phyloP scores from a whole-genome alignment of 2,113 vertebrate species.

The Nanorana parkeri region DNA sequence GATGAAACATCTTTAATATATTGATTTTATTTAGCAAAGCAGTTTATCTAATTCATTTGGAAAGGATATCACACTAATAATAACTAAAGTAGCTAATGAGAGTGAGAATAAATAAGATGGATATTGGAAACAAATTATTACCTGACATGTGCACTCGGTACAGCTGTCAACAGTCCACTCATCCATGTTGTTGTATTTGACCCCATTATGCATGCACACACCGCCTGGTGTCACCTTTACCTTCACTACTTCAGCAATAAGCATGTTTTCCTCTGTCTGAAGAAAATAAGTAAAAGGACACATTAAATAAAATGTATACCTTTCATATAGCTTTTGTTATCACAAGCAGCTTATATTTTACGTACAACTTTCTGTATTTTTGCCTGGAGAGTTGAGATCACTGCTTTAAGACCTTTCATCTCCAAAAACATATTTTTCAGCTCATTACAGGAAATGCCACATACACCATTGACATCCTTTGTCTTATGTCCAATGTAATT shows the following conservation, averaged over 20 bases:
- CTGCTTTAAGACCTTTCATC: conserved; percentile 85
- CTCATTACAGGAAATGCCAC: conserved; percentile 93
- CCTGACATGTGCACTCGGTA: conserved; percentile 96
- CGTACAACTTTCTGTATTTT: conserved; percentile 91
- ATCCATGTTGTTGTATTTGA: conserved; percentile 82
- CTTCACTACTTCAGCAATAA: conserved; percentile 70
- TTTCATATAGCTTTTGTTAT: neutral
- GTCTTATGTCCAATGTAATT: conserved; percentile 93
- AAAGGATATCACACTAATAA: no score
- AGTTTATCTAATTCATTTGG: no score
- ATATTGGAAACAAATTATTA: conserved; percentile 63
- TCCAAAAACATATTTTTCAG: conserved; percentile 90
- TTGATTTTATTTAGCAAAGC: no score
- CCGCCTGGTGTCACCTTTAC: conserved; percentile 70
- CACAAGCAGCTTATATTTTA: neutral
- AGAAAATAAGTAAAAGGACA: conserved; percentile 1
- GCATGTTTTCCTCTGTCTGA: conserved; percentile 79
- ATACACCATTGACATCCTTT: conserved; percentile 89
- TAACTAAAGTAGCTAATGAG: no score
- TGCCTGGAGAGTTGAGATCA: conserved; percentile 87
- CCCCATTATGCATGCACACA: conserved; percentile 85
- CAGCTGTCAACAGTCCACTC: conserved; percentile 96
- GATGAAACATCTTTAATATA: no score
- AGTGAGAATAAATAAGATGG: neutral
- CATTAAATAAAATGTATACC: neutral